Conservation (phyloP, 2,888 invertebrate species). For the Tetranychus truncatus region DNA sequence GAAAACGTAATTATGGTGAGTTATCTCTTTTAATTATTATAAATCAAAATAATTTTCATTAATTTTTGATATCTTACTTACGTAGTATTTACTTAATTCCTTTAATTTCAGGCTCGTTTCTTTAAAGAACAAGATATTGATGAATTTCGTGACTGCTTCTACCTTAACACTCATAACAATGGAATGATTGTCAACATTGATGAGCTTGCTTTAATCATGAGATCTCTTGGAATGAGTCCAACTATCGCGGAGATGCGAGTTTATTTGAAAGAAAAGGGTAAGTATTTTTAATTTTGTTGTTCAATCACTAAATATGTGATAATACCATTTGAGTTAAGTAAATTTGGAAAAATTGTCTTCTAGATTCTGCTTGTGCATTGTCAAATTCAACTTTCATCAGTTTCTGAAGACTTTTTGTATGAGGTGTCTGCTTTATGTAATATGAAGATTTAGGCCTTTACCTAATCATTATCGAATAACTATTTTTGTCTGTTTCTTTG, state of each 20-base stretch:
- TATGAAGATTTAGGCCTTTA: not conserved
- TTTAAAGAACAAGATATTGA: constrained; percentile 88
- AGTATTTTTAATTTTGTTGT: constrained; percentile 22
- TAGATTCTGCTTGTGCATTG: not conserved
- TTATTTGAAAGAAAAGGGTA: constrained; percentile 53
- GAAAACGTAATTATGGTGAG: not conserved
- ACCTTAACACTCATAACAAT: constrained; percentile 61
- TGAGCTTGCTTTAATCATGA: constrained; percentile 79
- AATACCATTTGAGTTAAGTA: not conserved
- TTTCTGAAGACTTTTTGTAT: not conserved
- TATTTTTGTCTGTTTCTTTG: not conserved
- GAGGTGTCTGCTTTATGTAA: not conserved
- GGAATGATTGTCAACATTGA: constrained; percentile 72
- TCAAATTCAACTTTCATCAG: not conserved
- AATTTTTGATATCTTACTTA: not conserved
- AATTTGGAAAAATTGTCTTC: not conserved
- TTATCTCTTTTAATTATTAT: not conserved
- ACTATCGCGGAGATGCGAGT: constrained; percentile 73
- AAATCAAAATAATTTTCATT: not conserved
- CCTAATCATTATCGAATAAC: not conserved
- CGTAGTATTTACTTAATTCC: not conserved
- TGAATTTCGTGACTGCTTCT: constrained; percentile 90
- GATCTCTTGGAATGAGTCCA: constrained; percentile 79
- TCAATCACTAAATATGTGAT: not conserved
- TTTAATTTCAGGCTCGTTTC: constrained; percentile 49